Base-by-base conservation (phyloP, 2,888 invertebrate genomes). In the Rhagium mordax region DNA sequence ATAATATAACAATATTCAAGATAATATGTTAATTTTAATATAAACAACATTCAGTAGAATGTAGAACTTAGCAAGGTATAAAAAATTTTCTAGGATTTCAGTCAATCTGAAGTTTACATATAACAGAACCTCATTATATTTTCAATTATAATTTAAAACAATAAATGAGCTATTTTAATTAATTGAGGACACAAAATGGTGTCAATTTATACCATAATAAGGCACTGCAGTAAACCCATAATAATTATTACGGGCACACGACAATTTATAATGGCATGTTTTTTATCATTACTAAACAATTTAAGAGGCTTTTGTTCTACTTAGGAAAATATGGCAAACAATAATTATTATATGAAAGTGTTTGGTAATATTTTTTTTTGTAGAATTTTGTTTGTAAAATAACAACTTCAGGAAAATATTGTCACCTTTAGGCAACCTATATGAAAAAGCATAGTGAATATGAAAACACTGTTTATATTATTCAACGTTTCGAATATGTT, bases 161-260 rank as follows among this genome's bases (percentile, higher is more conserved):
- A 33, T 55, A 27, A 59, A 59, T 51, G 18, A 65, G 13, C n/a
- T 33, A 53, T 20, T 67, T 57, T 8, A 16, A 57, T 57, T 67
- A 57, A 67, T 57, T n/a, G 57, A 47, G 67, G 55, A 57, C 47
- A 67, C 4, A 20, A 33, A 57, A 67, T 13, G n/a, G 10, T 67
- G 66, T 67, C 57, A 57, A 67, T 57, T 55, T 13, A 6, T 47
- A 53, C 53, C 33, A 29, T 59, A 59, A 59, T 33, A 59, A 16
- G 33, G 15, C 27, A 59, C 6, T 29, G 18, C 53, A 18, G 15
- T 33, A 29, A 18, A 18, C 18, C 13, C 24, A 20, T 51, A 53
- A 49, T 33, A 10, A 8, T n/a, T 21, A 33, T 20, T n/a, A n/a
- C n/a, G n/a, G 5, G 7, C 15, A 29, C 13, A 18, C 18, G 20